phyloP scores from a whole-genome alignment of 2,888 invertebrate species.

The Monoplex corrugatus region DNA sequence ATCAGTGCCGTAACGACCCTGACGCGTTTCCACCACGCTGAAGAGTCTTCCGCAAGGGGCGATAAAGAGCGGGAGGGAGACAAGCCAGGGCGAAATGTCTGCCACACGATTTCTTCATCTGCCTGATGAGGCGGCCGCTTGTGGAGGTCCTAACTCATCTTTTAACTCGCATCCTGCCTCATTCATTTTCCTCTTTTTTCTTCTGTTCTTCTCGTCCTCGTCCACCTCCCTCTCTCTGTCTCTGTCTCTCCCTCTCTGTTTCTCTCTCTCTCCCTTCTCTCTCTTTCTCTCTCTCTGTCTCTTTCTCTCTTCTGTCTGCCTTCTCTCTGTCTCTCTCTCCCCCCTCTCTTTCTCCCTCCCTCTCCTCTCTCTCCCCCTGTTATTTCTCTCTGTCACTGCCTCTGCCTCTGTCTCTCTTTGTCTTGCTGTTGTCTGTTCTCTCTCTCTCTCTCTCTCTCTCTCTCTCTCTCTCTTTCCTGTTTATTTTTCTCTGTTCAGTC shows the following conservation, averaged over 20 bases:
- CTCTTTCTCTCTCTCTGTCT: not conserved
- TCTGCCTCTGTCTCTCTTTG: no score
- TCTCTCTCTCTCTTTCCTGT: not conserved
- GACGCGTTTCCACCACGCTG: not conserved
- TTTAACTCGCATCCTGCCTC: not conserved
- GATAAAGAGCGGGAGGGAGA: not conserved
- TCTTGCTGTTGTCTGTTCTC: not conserved
- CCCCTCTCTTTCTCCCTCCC: not conserved
- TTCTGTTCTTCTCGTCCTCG: not conserved
- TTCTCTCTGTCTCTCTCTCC: not conserved
- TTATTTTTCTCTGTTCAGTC: not conserved
- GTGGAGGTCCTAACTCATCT: not conserved
- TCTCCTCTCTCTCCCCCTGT: not conserved
- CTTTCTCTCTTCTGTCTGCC: no score
- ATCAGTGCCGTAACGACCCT: slow-evolving; percentile 13
- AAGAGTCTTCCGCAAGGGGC: slow-evolving; percentile 23
- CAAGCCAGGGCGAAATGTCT: not conserved
- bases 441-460: not conserved
- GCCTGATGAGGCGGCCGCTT: not conserved
- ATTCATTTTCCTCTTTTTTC: no score
- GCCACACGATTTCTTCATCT: slow-evolving; percentile 35
- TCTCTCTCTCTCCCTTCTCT: no score
- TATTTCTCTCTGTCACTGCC: no score
- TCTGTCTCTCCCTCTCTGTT: no score
- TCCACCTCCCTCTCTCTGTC: not conserved